phyloP scores from a whole-genome alignment of 2,113 vertebrate species.

The Accipiter cooperii region DNA sequence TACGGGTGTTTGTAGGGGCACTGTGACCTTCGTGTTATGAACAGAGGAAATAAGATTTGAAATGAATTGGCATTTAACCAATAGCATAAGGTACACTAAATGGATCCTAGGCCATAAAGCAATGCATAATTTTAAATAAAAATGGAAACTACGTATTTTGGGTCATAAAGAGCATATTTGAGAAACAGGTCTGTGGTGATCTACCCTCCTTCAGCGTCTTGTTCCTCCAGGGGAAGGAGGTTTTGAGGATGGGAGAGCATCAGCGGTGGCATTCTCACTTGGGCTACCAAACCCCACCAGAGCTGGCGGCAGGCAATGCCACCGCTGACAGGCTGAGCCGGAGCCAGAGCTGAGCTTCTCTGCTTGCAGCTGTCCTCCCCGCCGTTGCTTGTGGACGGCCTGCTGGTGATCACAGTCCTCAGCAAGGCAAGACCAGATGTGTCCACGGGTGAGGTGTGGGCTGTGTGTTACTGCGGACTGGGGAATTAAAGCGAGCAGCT shows the following conservation, averaged over 20 bases:
- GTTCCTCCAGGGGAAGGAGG: background rate
- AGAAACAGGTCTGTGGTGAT: background rate
- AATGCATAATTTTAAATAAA: background rate
- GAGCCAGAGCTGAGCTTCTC: background rate
- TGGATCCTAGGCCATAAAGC: background rate
- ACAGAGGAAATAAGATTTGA: background rate
- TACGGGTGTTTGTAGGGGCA: background rate
- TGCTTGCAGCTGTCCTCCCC: accelerated
- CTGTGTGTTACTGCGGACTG: background rate
- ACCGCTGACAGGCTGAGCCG: background rate
- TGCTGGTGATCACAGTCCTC: background rate
- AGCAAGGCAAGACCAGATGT: background rate
- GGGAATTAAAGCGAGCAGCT: background rate
- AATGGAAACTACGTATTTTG: background rate
- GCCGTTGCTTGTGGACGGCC: background rate
- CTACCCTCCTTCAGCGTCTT: background rate
- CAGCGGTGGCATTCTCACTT: background rate
- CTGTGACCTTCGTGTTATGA: background rate
- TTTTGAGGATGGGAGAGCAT: background rate
- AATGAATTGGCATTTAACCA: background rate
- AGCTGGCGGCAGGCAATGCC: background rate
- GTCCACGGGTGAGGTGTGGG: background rate
- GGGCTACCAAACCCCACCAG: background rate
- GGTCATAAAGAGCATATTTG: background rate
- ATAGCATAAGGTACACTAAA: background rate